Percentiles rank a stretch among this genome's conserved stretches.
These are phyloP conservation scores for Poecilia velifera DNA, from an alignment of 2,797 vertebrate species.

Conservation along the genomic window DNA sequence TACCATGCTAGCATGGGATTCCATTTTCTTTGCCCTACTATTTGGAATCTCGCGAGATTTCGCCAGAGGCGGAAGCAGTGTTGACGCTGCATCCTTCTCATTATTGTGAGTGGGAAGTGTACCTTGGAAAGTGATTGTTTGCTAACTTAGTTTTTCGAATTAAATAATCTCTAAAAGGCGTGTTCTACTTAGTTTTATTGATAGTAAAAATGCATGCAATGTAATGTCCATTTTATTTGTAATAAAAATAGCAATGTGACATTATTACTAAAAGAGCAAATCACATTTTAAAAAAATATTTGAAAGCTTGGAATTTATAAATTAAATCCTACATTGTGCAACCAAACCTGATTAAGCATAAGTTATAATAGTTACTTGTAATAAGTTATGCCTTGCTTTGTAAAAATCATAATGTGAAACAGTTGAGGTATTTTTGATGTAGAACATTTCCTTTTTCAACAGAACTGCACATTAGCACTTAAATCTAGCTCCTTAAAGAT, in stretches of 20 bases:
- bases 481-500: background rate
- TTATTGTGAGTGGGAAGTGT: background rate
- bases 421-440: background rate
- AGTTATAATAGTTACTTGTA: background rate
- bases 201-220: background rate
- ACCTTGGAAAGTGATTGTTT: background rate
- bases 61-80: background rate
- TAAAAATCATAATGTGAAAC: background rate
- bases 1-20: conserved; percentile 49
- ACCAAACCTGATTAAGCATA: background rate
- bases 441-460: background rate
- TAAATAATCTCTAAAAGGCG: background rate
- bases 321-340: background rate
- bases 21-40: conserved; percentile 69
- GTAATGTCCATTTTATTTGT: background rate
- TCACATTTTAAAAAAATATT: background rate
- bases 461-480: background rate
- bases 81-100: background rate
- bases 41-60: conserved; percentile 59
- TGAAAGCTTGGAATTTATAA: background rate
- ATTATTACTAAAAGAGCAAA: background rate
- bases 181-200: background rate
- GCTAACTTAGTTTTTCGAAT: background rate
- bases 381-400: background rate
- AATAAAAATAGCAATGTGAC: background rate